Evolutionary conservation across 2,888 invertebrate species (phyloP).

Genomic region (Campoletis raptor): DNA sequence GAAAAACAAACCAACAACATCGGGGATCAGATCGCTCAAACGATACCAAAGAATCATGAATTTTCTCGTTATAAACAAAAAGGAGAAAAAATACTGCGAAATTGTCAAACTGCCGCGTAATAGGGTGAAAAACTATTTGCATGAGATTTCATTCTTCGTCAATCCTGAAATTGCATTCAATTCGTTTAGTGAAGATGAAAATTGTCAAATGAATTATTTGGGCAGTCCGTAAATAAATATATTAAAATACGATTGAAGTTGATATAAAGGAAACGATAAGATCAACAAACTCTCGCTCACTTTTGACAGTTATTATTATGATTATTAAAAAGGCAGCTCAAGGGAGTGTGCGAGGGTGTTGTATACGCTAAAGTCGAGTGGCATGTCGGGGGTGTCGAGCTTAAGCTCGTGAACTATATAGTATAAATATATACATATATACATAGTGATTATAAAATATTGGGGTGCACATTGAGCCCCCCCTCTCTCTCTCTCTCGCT

Average conservation of each 20-base stretch:
- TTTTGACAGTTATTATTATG: constrained; percentile 63
- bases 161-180: not conserved
- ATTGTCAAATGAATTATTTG: constrained; percentile 30
- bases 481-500: constrained; percentile 66
- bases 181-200: not conserved
- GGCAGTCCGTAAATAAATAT: constrained; percentile 59
- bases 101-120: constrained; percentile 30
- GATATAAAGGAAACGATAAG: constrained; percentile 41
- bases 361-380: constrained; percentile 64
- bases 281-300: constrained; percentile 43
- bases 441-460: constrained; percentile 50
- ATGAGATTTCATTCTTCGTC: not conserved
- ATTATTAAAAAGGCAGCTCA: constrained; percentile 70
- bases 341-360: constrained; percentile 71
- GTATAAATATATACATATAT: constrained; percentile 29
- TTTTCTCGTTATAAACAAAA: constrained; percentile 68
- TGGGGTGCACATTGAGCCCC: constrained; percentile 41
- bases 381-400: constrained; percentile 59
- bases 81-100: constrained; percentile 15
- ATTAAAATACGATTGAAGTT: constrained; percentile 46
- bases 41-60: constrained; percentile 75
- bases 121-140: constrained; percentile 15
- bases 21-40: constrained; percentile 75
- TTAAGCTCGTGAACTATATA: constrained; percentile 51
- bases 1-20: constrained; percentile 59